Evolutionary conservation across 2,888 invertebrate species (phyloP), one percentile per base, ranked within the genome.

Genomic region (Brenthis ino): DNA sequence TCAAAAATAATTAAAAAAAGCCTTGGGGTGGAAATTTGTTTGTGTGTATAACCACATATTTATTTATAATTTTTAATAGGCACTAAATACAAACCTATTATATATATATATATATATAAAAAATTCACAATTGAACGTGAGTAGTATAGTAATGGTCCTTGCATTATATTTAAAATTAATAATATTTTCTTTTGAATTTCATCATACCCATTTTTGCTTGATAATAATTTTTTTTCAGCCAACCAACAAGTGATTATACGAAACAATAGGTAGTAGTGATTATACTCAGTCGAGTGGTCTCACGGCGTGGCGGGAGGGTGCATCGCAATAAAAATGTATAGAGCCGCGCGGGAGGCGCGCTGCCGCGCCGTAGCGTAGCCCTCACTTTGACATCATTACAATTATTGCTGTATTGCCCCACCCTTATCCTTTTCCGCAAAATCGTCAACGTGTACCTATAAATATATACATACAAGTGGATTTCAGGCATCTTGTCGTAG

Each of bases 211-310:
- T 43, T 43, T 43, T 43, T 16, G 58, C 55, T 51, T 72, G 56
- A 67, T 73, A 69, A 74, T 75, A 73, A 71, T 72, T 70, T 72
- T 24, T 28, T 71, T 72, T 76, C 71, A 74, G 73, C 70, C 71
- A 77, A 71, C 76, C 74, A 77, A 76, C 76, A 75, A 74, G 70
- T 74, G 71, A 87, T 85, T 88, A 85, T 82, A 85, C 79, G 82
- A 82, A 87, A 84, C 83, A 86, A 85, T 85, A 78, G 77, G 79
- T 67, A 73, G 82, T 84, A 83, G 85, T 88, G 87, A 89, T 91
- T 88, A 87, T 88, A 86, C 88, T 88, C 85, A 87, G 86, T 86
- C 80, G 88, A 89, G 87, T 85, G 85, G 85, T 80, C 83, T 78
- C 78, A 80, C 77, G 77, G 80, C 76, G 78, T 77, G 77, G 77